phyloP scores from a whole-genome alignment of 2,797 vertebrate species.

The Spondyliosoma cantharus region DNA sequence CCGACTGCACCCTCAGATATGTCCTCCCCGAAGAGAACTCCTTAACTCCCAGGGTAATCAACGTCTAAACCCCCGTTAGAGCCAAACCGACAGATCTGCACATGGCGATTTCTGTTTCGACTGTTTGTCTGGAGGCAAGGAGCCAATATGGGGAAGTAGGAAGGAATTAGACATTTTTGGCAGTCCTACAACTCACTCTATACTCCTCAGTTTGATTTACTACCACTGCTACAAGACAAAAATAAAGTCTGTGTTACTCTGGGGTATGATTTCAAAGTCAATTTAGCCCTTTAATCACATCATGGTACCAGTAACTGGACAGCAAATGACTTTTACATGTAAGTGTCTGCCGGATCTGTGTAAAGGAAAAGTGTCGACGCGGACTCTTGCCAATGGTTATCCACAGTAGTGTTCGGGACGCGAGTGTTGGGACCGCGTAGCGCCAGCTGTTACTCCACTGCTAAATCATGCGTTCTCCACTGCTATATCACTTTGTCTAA shows the following conservation, averaged over 20 bases:
- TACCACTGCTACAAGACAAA: conserved; percentile 63
- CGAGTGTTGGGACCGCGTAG: conserved; percentile 43
- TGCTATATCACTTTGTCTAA: conserved; percentile 47
- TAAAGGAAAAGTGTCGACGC: conserved; percentile 47
- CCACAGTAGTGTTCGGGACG: conserved; percentile 38
- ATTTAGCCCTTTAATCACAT: conserved; percentile 68
- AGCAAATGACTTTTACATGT: conserved; percentile 56
- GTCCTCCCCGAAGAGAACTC: conserved; percentile 38
- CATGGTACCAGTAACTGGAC: conserved; percentile 47
- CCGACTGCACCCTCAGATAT: conserved; percentile 48
- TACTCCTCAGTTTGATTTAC: conserved; percentile 73
- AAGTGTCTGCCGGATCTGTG: conserved; percentile 39
- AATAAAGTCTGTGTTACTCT: conserved; percentile 62
- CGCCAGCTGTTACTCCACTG: conserved; percentile 47
- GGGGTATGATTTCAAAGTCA: conserved; percentile 68
- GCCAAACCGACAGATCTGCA: conserved; percentile 71
- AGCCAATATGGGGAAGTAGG: conserved; percentile 69
- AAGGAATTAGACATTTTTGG: conserved; percentile 77
- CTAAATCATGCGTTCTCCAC: conserved; percentile 48
- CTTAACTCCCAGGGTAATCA: conserved; percentile 65
- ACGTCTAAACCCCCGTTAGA: conserved; percentile 47
- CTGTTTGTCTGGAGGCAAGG: conserved; percentile 67
- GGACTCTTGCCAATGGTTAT: conserved; percentile 31
- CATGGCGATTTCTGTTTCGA: conserved; percentile 65
- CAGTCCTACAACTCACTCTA: conserved; percentile 59